Evolutionary conservation across 1,140 invertebrate genomes (phyloP), one percentile per base, ranked within the genome.

Genomic region (Drosophila obscura): DNA sequence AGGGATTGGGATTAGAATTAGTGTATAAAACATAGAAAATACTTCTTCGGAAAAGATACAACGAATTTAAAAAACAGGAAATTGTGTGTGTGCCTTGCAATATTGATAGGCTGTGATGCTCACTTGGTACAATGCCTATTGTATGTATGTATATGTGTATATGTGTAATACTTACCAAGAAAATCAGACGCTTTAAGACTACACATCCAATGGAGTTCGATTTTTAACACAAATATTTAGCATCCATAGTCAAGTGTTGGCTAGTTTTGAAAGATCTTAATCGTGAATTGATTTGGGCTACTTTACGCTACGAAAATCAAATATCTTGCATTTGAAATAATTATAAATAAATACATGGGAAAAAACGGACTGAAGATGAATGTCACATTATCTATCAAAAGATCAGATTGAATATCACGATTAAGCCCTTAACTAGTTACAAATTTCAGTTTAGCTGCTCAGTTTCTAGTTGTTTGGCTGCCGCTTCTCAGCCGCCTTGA

Each of bases 151-250:
- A 19, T 1, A 58, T 65, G 78, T 55, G 60, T 56, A 44, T 64
- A 48, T 52, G 45, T 46, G 66, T 80, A 85, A 74, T 78, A 85
- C 62, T 71, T 75, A 73, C 65, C 41, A 65, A 52, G 19, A 77
- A 81, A 87, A 74, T 85, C 74, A 60, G 76, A 60, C 77, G 60
- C 65, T 69, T 64, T 61, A 67, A 68, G 15, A 68, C 74, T 77
- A 77, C 72, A 77, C 73, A 79, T 84, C 57, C 80, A 80, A 84
- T 56, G 80, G 61, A 85, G 77, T 80, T 81, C 8, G 31, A 31
- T 45, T 55, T 63, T 67, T 88, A 87, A 87, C 82, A 87, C 82
- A 87, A 83, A 76, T 88, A 69, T 73, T 73, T 87, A 87, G 83
- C 83, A 88, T 87, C 83, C 83, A 66, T 83, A 88, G 79, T 87